These are phyloP conservation scores for Drosophila mulleri DNA, from an alignment of 2,888 invertebrate species.

Conservation along the genomic window DNA sequence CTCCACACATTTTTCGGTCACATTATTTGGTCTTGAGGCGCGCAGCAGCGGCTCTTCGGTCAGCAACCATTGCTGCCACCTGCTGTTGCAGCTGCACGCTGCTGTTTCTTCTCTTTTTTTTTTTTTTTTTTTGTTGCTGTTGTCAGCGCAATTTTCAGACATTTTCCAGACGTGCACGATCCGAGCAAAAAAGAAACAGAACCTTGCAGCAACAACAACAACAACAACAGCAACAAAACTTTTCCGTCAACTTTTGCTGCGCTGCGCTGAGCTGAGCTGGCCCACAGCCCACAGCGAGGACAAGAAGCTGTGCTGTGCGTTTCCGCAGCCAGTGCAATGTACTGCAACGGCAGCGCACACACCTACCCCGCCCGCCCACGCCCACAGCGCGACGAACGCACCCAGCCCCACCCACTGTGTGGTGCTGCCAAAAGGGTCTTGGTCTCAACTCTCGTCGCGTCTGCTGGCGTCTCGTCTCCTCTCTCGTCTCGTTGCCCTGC, in stretches of 20 bases:
- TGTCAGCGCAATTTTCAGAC: constrained; percentile 77
- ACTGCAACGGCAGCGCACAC: constrained; percentile 32
- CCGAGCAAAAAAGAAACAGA: constrained; percentile 51
- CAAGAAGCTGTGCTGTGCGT: constrained; percentile 81
- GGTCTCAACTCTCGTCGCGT: constrained; percentile 55
- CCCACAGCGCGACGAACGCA: constrained; percentile 6
- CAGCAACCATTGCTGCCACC: constrained; percentile 63
- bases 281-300: constrained; percentile 72
- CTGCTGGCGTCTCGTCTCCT: constrained; percentile 27
- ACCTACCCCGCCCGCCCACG: constrained; percentile 16
- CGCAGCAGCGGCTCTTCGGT: constrained; percentile 32
- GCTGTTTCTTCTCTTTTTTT: constrained; percentile 4
- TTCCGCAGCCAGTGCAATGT: constrained; percentile 69
- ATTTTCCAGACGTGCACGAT: constrained; percentile 78
- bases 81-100: constrained; percentile 39
- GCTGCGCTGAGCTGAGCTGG: constrained; percentile 44
- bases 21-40: constrained; percentile 36
- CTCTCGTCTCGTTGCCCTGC: constrained; percentile 30
- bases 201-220: constrained; percentile 47
- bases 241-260: constrained; percentile 72
- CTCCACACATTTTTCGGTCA: constrained; percentile 21
- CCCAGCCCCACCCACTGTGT: neutral
- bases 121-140: constrained; percentile 30
- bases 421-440: constrained; percentile 73
- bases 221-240: constrained; percentile 57